A percentile compares a stretch with the other conserved stretches of the same genome.
Evolutionary conservation across 2,797 vertebrate species (phyloP).

Genomic region (Tokudaia tokunoshimensis): DNA sequence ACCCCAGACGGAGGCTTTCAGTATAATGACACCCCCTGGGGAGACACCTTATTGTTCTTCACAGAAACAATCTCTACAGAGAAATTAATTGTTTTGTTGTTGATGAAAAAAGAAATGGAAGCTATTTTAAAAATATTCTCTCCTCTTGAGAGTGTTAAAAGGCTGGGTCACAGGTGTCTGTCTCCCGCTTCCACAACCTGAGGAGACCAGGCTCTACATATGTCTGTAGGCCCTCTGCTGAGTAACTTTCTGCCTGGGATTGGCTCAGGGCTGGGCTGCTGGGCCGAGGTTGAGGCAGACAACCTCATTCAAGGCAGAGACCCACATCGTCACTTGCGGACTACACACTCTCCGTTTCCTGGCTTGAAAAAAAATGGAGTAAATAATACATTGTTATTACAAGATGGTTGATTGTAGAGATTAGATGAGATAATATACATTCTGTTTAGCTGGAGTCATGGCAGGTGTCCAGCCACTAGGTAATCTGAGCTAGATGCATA

Average conservation of each 20-base stretch:
- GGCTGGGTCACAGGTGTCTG: slow-evolving; percentile 19
- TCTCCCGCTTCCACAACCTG: not conserved
- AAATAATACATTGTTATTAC: not conserved
- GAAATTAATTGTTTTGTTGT: slow-evolving; percentile 89
- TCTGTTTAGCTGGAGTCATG: not conserved
- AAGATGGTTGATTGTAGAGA: not conserved
- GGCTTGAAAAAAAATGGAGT: not conserved
- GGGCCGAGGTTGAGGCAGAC: not conserved
- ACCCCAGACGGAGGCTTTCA: slow-evolving; percentile 72
- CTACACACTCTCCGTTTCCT: not conserved
- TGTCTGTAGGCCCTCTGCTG: not conserved
- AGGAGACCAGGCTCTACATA: accelerated
- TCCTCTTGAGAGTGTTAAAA: slow-evolving; percentile 74
- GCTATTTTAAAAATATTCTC: slow-evolving; percentile 87
- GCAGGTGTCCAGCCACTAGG: not conserved
- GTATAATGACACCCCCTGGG: slow-evolving; percentile 86
- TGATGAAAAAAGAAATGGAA: slow-evolving; percentile 85
- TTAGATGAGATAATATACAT: not conserved
- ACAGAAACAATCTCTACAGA: slow-evolving; percentile 87
- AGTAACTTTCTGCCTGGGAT: not conserved
- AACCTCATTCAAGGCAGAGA: no score
- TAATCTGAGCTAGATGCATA: accelerated
- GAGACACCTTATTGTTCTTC: slow-evolving; percentile 88
- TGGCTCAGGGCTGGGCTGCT: not conserved
- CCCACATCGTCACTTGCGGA: no score